Evolutionary conservation across 2,797 vertebrate genomes (phyloP).

Genomic region (Catostomus latipinnis): DNA sequence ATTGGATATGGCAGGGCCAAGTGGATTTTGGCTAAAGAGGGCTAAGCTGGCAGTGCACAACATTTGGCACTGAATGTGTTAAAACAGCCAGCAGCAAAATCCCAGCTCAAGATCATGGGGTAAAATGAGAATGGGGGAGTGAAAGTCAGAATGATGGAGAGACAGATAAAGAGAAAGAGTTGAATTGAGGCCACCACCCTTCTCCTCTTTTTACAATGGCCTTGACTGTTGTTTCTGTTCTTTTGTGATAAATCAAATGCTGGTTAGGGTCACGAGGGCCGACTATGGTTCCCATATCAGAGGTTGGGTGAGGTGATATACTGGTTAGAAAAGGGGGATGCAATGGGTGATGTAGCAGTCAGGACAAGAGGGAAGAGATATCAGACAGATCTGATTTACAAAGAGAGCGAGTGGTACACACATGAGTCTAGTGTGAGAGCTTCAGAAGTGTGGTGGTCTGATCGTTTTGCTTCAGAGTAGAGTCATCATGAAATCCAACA

Average conservation of each 20-base stretch:
- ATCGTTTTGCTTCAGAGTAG: too few species aligned
- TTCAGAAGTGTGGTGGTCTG: too few species aligned
- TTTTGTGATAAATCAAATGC: conserved; percentile 76
- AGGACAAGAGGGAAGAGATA: too few species aligned
- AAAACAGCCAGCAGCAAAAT: conserved; percentile 52
- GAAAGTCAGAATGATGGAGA: conserved; percentile 2
- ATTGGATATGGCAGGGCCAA: neutral
- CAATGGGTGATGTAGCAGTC: conserved; percentile 63
- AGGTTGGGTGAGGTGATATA: conserved; percentile 49
- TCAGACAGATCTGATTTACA: conserved; percentile 43
- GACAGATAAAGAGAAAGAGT: conserved; percentile 43
- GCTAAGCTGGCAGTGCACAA: conserved; percentile 1
- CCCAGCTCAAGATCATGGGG: conserved; percentile 68
- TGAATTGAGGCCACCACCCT: conserved; percentile 23
- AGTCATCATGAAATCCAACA: too few species aligned
- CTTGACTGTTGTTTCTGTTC: conserved; percentile 69
- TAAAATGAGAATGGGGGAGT: neutral
- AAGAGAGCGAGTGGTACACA: neutral
- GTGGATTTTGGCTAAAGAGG: neutral
- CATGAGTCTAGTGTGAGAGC: too few species aligned
- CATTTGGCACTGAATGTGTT: conserved; percentile 58
- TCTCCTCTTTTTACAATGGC: conserved; percentile 66
- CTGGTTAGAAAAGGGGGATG: conserved; percentile 57
- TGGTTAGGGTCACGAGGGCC: conserved; percentile 67
- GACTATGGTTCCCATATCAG: conserved; percentile 48